Conservation (phyloP, 2,888 invertebrate genomes). For the Parthenolecanium corni region DNA sequence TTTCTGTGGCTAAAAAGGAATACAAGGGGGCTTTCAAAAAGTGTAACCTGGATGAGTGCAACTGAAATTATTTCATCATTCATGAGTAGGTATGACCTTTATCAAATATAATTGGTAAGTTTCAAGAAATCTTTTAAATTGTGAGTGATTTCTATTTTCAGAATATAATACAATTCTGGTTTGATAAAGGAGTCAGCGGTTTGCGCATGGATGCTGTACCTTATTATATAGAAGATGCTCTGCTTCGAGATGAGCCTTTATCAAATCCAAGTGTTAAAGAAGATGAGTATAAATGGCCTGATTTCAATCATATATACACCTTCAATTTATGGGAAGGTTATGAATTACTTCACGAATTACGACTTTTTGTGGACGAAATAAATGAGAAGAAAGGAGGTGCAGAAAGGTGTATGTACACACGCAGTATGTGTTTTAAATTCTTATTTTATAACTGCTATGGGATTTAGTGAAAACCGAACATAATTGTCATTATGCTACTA, state of each 20-base stretch:
- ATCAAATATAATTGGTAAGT: too few relatives aligned
- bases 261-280: neutral
- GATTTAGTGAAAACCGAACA: too few relatives aligned
- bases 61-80: too few relatives aligned
- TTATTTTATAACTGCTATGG: neutral
- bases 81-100: too few relatives aligned
- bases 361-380: conserved; percentile 10
- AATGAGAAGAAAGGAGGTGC: neutral
- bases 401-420: conserved; percentile 9
- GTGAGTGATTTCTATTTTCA: too few relatives aligned
- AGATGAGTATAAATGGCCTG: neutral
- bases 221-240: conserved; percentile 14
- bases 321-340: conserved; percentile 11
- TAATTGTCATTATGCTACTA: too few relatives aligned
- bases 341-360: conserved; percentile 12
- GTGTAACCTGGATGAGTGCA: too few relatives aligned
- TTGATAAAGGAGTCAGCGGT: conserved; percentile 28
- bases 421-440: neutral
- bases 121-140: too few relatives aligned
- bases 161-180: conserved; percentile 29
- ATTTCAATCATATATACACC: conserved; percentile 14
- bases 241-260: conserved; percentile 16
- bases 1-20: too few relatives aligned
- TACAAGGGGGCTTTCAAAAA: too few relatives aligned
- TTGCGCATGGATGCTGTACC: conserved; percentile 16